Base-by-base conservation (phyloP, 2,888 invertebrate genomes). In the Agrotis exclamationis region DNA sequence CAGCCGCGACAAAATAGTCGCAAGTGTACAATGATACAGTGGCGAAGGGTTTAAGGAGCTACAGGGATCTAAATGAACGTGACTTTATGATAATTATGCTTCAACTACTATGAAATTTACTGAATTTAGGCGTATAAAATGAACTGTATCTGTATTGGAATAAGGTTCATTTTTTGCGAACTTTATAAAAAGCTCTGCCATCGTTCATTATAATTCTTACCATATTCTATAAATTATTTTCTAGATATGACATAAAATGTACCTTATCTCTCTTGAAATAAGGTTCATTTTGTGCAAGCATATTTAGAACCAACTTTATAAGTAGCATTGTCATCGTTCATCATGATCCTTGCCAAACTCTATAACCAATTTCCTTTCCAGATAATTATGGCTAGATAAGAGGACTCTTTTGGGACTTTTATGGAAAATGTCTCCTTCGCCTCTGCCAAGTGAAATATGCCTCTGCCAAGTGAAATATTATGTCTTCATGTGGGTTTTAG, bases 1-100 rank as follows among this genome's bases (percentile, higher is more conserved):
- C 82, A 86, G 86, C 88, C 85, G 87, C 87, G 81, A 84, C 72
- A 77, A 59, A 24, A 70, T 63, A 60, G 76, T 82, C 82, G 83
- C 81, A 71, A 59, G 79, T 75, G 70, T 47, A 69, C 70, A 74
- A 59, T 76, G 59, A 45, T 56, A 53, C 48, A 69, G 44, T 70
- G 70, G 59, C 76, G 76, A 69, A 48, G 53, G 53, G 44, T 45
- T 69, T 48, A 69, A 14, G 56, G 7, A 54, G 28, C 24, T 56
- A 69, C 47, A 44, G 2, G 50, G 51, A 20, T 51, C 50, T 20
- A 5, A 66, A 67, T 67, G 20, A 67, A 51, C 7, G 33, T 16
- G 48, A 16, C 33, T 20, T 14, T 22, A 45, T 59, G 3, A 18
- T 18, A 7, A 39, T 39, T 9, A 39, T 11, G 1, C 39, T 39